Percentiles rank a stretch among this genome's conserved stretches.
These are phyloP conservation scores for Eurystomus gularis DNA, from an alignment of 2,113 vertebrate genomes.

Conservation along the genomic window DNA sequence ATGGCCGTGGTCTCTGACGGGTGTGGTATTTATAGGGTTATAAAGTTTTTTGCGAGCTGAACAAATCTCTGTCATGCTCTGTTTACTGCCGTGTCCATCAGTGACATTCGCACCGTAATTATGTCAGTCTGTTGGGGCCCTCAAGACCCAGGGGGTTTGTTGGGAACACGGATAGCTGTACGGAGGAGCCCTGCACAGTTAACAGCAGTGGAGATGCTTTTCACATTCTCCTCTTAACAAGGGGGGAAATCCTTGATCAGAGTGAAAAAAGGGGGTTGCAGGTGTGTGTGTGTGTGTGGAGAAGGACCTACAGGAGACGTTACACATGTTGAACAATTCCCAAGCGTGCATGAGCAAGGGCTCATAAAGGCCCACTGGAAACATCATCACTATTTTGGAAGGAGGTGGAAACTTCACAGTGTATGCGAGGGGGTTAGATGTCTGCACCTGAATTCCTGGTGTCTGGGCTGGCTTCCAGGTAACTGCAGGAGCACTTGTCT, in stretches of 20 bases:
- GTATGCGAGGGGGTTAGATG: background rate
- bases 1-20: background rate
- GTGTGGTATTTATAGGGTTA: background rate
- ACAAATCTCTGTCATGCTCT: background rate
- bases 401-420: background rate
- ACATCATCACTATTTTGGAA: background rate
- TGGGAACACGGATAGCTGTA: background rate
- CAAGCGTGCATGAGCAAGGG: background rate
- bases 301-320: background rate
- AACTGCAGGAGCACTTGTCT: conserved; percentile 5
- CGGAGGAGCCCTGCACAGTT: background rate
- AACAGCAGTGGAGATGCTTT: background rate
- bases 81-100: background rate
- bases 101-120: background rate
- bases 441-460: background rate
- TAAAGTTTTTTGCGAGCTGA: background rate
- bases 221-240: background rate
- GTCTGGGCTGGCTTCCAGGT: background rate
- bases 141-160: background rate
- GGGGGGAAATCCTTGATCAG: background rate
- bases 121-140: background rate
- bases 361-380: background rate
- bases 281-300: background rate
- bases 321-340: background rate
- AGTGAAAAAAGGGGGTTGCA: background rate